Percentiles rank a stretch among this genome's conserved stretches.
phyloP scores from a whole-genome alignment of 2,888 invertebrate species.

The Exephanes ischioxanthus region DNA sequence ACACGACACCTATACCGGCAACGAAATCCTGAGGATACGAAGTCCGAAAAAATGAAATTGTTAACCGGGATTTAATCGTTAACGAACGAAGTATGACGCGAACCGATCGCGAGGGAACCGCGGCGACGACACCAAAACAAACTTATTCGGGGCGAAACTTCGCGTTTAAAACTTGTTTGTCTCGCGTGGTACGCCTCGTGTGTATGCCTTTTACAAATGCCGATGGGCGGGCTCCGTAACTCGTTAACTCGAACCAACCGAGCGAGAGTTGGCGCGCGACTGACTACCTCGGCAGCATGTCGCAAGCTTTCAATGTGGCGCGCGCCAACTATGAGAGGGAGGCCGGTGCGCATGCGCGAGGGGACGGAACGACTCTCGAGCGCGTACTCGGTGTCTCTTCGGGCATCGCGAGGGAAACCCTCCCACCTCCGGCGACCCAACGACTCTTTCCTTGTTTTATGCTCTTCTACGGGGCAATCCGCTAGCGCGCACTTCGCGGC shows the following conservation, averaged over 20 bases:
- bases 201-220: slow-evolving; percentile 14
- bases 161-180: slow-evolving; percentile 15
- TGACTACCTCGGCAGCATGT: slow-evolving; percentile 82
- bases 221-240: slow-evolving; percentile 27
- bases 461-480: slow-evolving; percentile 75
- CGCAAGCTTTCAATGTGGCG: slow-evolving; percentile 84
- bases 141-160: not conserved
- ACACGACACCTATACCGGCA: not conserved
- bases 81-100: not conserved
- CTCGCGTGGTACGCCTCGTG: not conserved
- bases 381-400: slow-evolving; percentile 60
- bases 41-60: not conserved
- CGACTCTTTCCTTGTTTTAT: slow-evolving; percentile 85
- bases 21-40: not conserved
- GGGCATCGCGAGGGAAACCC: slow-evolving; percentile 84
- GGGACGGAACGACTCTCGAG: slow-evolving; percentile 32
- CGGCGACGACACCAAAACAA: slow-evolving; percentile 35
- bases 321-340: slow-evolving; percentile 76
- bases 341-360: slow-evolving; percentile 76
- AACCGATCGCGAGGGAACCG: not conserved
- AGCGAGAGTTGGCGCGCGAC: slow-evolving; percentile 83
- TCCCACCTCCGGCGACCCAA: slow-evolving; percentile 85
- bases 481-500: not conserved
- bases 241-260: slow-evolving; percentile 70
- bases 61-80: not conserved